Base-by-base conservation (phyloP, 2,797 vertebrate genomes). In the Myotis planiceps region DNA sequence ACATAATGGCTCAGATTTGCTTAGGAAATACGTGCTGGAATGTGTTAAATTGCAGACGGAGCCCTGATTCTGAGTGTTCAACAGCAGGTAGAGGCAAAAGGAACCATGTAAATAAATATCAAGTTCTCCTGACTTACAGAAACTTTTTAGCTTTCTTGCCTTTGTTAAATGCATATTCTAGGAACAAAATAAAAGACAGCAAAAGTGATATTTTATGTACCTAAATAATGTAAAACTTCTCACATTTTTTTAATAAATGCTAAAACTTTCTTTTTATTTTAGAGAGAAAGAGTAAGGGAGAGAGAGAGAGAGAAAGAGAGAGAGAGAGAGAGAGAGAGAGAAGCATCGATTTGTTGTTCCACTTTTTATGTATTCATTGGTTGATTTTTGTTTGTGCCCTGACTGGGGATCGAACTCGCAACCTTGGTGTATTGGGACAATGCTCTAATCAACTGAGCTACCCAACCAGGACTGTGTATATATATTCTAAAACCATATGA, bases 191-290 rank as follows among this genome's bases (percentile, higher is more conserved):
- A 71, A 82, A 49, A 69, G 34, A 63, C n/a, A 89, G 34, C 29
- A 49, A 9, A 42, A 49, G 12, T 69, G 47, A n/a, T 68, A 74
- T 58, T 93, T 66, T 92, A 47, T 58, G 0, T 72, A 19, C 2
- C 78, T 92, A 60, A 89, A 49, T 71, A 16, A 87, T 63, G 21
- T 96, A 9, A 96, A 97, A 79, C 27, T 25, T 78, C 51, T 86
- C 16, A n/a, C n/a, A n/a, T 27, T 37, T 66, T 83, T 74, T 72
- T 51, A 9, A 9, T 32, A 34, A 66, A 66, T 66, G 63, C n/a
- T 29, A 29, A 60, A 60, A 29, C 58, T 66, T 66, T 66, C 15
- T 65, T 19, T 66, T 66, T 66, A 66, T 66, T 65, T 65, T n/a
- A 63, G 60, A n/a, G 60, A n/a, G 14, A n/a, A 29, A n/a, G 60